Base-by-base conservation (phyloP, 1,140 invertebrate species). In the Archivesica marissinica region DNA sequence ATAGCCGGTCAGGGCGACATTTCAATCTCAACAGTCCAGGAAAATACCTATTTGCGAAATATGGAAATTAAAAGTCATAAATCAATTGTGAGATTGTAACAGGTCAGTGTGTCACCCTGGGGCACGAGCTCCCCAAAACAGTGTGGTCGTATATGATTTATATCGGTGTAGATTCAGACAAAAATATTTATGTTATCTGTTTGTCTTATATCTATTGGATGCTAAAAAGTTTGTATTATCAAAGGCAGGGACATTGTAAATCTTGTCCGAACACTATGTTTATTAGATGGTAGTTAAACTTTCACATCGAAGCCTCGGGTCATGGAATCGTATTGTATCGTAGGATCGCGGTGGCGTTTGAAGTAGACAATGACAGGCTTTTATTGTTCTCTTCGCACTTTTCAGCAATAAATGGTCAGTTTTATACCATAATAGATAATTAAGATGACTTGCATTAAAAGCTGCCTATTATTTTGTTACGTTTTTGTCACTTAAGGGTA, bases 371-470 rank as follows among this genome's bases (percentile, higher is more conserved):
- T 59, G 54, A 75, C 30, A 23, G 68, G 41, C 70, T 30, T 83
- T 83, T 64, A 64, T 44, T 61, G 38, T 0, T 38, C 68, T 28
- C n/a, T 41, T 83, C 80, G 38, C 80, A 83, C 80, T 44, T 75
- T 83, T 74, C 28, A 11, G 54, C 52, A 54, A 83, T 83, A 83
- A 83, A 20, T 72, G 70, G 70, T 64, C 68, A 61, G 50, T 74
- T 83, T 83, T 83, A 83, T 83, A 66, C 33, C 28, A 83, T 47
- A 83, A 83, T 25, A 74, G 80, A 83, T 83, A 83, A 83, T 83
- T 83, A 83, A 44, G 68, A 35, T 50, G 33, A 35, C 38, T n/a
- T 70, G 23, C 7, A 3, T 47, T 75, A 23, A 59, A 64, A 64
- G 33, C 23, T 13, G 17, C 15, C 41, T 33, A 76, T 56, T 76